Conservation (phyloP, 2,888 invertebrate species). For the Tanaodytes sp. region DNA sequence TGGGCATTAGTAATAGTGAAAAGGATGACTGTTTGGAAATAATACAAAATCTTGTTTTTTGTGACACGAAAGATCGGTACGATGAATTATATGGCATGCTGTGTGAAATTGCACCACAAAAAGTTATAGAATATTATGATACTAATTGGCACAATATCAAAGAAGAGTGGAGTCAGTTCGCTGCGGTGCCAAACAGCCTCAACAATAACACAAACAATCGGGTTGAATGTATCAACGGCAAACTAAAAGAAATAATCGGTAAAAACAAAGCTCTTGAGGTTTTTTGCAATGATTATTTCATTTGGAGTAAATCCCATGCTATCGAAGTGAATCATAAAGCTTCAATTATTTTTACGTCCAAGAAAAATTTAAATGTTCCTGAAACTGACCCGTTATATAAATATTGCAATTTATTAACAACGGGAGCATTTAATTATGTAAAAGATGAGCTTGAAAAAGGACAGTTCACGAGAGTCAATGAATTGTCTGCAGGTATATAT, state of each 20-base stretch:
- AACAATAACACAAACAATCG: conserved; percentile 5
- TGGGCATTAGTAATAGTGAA: neutral
- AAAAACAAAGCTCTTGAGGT: conserved; percentile 1
- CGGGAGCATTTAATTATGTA: neutral
- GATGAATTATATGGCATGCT: neutral
- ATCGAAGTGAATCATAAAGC: conserved; percentile 2
- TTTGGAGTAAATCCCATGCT: neutral
- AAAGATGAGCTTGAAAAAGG: neutral
- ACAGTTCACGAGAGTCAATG: neutral
- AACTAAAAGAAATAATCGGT: neutral
- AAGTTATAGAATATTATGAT: neutral
- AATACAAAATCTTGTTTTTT: neutral
- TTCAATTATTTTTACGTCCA: neutral
- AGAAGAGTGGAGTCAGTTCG: conserved; percentile 1
- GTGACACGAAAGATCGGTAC: neutral
- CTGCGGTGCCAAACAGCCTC: neutral
- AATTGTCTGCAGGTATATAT: neutral
- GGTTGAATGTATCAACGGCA: neutral
- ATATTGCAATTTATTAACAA: neutral
- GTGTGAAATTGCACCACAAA: conserved; percentile 3
- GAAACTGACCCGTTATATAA: neutral
- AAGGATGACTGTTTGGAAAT: neutral
- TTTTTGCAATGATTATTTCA: neutral
- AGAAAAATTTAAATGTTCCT: neutral
- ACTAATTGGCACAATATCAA: neutral